These are phyloP conservation scores for Isurus oxyrinchus DNA, from an alignment of 2,113 vertebrate genomes.

Conservation along the genomic window DNA sequence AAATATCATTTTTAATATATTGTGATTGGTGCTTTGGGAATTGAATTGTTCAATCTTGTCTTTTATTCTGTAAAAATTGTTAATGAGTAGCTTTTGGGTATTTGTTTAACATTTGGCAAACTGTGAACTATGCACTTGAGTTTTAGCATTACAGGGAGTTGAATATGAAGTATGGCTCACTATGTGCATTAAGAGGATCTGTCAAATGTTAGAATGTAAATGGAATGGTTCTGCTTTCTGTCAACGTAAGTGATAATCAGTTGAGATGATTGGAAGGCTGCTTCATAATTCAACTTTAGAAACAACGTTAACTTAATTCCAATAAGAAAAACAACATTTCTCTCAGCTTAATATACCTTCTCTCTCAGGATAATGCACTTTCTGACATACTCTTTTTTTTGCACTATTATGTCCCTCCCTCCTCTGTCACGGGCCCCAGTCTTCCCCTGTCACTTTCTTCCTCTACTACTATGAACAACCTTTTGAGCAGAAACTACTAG, in stretches of 20 bases:
- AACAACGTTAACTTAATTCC: background rate
- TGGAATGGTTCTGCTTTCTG: background rate
- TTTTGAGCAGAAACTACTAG: background rate
- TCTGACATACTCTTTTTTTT: background rate
- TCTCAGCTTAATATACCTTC: background rate
- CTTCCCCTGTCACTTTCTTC: background rate
- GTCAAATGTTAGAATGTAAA: background rate
- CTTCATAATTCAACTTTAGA: background rate
- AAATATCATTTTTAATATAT: background rate
- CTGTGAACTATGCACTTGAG: background rate
- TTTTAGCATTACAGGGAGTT: background rate
- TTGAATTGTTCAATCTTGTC: background rate
- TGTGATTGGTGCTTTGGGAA: background rate
- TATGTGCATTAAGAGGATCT: background rate
- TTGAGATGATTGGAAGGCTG: background rate
- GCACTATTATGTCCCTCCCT: background rate
- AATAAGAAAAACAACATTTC: background rate
- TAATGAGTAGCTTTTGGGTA: background rate
- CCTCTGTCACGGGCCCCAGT: constrained; percentile 10
- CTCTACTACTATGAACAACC: background rate
- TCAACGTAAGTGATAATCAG: background rate
- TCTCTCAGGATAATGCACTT: background rate
- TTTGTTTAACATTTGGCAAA: background rate
- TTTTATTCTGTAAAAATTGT: background rate
- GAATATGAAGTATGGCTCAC: background rate